Conservation (phyloP, 1,140 invertebrate genomes). For the Lepidurus packardi region DNA sequence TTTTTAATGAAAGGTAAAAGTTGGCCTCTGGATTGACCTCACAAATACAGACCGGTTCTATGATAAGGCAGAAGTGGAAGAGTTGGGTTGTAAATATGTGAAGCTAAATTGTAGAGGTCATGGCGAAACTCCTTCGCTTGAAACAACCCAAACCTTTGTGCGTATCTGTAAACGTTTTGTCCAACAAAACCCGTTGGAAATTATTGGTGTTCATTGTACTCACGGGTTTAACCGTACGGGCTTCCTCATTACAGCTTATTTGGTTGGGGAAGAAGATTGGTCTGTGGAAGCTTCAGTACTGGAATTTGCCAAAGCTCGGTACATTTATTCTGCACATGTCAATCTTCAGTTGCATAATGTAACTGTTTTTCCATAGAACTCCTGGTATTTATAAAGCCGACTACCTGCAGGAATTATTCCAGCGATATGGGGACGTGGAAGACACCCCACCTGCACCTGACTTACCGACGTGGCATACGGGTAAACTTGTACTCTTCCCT, state of each 20-base stretch:
- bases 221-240: conserved; percentile 98
- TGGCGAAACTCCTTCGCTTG: conserved; percentile 65
- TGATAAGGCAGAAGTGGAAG: conserved; percentile 67
- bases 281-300: conserved; percentile 72
- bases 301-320: conserved; percentile 65
- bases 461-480: conserved; percentile 76
- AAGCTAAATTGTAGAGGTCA: conserved; percentile 84
- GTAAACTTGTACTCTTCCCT: conserved; percentile 44
- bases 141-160: conserved; percentile 74
- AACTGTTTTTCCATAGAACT: conserved; percentile 44
- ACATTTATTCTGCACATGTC: conserved; percentile 32
- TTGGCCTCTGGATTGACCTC: conserved; percentile 93
- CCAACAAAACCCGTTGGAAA: conserved; percentile 63
- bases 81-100: conserved; percentile 67
- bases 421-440: conserved; percentile 68
- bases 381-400: conserved; percentile 66
- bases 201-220: conserved; percentile 92
- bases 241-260: conserved; percentile 84
- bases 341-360: conserved; percentile 19
- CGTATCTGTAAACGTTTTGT: conserved; percentile 71
- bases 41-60: conserved; percentile 95
- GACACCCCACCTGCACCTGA: conserved; percentile 63
- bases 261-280: conserved; percentile 71
- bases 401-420: conserved; percentile 55
- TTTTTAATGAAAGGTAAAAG: conserved; percentile 56